A percentile compares a stretch with the other conserved stretches of the same genome.
Evolutionary conservation across 30 jellyfish, hydroid and myxozoan species (phyloP).

Genomic region (Clytia hemisphaerica): DNA sequence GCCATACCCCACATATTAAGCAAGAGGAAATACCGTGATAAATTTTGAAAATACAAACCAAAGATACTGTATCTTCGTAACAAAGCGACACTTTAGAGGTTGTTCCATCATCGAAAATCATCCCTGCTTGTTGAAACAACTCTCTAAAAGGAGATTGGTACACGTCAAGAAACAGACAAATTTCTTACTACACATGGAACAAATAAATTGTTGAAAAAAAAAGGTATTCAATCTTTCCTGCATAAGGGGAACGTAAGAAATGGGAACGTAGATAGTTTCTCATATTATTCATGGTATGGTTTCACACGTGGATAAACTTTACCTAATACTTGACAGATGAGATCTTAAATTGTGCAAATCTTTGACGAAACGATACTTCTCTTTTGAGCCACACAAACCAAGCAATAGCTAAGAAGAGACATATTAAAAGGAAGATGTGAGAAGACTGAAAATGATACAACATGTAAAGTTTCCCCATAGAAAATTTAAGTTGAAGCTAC

Average conservation of each 20-base stretch:
- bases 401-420: conserved; percentile 50
- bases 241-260: too few species aligned
- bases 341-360: conserved; percentile 72
- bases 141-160: not conserved
- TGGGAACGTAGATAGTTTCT: too few species aligned
- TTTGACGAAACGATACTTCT: conserved; percentile 76
- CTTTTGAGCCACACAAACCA: conserved; percentile 90
- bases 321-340: conserved; percentile 55
- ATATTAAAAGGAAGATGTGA: not conserved
- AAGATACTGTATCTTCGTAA: conserved; percentile 57
- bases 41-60: conserved; percentile 25
- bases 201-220: too few species aligned
- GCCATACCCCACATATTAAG: too few species aligned
- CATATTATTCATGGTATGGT: too few species aligned
- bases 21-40: not conserved
- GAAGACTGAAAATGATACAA: not conserved
- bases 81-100: conserved; percentile 21
- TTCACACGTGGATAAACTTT: too few species aligned
- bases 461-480: not conserved
- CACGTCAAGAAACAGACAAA: too few species aligned
- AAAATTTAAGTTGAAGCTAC: not conserved
- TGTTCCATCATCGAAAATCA: conserved; percentile 27
- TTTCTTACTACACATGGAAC: too few species aligned
- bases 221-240: too few species aligned
- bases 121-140: conserved; percentile 38